Base-by-base conservation (phyloP, 2,797 vertebrate species). In the Cetoscarus ocellatus region DNA sequence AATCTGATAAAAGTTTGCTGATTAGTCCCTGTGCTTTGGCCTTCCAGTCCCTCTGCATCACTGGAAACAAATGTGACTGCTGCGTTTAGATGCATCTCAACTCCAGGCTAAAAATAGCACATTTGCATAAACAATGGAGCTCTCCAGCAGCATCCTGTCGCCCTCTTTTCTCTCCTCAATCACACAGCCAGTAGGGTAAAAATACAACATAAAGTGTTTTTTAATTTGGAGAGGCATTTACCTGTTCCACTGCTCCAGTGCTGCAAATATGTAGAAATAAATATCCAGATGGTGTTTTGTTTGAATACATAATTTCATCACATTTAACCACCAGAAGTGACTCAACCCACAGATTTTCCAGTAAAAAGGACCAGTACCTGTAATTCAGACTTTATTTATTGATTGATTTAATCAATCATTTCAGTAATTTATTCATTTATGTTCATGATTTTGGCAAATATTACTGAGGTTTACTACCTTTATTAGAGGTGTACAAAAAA, bases 121-220 rank as follows among this genome's bases (percentile, higher is more conserved):
- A 65, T 66, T 61, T 70, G 47, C 65, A 56, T 69, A 13, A 65
- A 69, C 65, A 58, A 50, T 8, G 13, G 38, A 54, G 44, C 39
- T 34, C n/a, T 34, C 64, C 12, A 18, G 19, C 58, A 50, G 39
- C 52, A 11, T 2, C 18, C 9, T 54, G 50, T 8, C 1, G 39
- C 35, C 55, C 15, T 4, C 9, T 58, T 51, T 10, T 40, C 7
- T 13, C 15, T 38, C 7, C 14, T 49, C 36, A 27, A 40, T 36
- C 40, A 27, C n/a, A 17, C 18, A 8, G 11, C n/a, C 18, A 27
- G 8, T 19, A 35, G 13, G 15, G 17, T 45, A 8, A 43, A 17
- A n/a, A 10, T 35, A 36, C 53, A 34, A 7, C 51, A 18, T 58
- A 39, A 8, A 5, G 52, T 15, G 42, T 19, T 19, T 49, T 48